phyloP scores from a whole-genome alignment of 2,113 vertebrate genomes.

The Eclectus roratus region DNA sequence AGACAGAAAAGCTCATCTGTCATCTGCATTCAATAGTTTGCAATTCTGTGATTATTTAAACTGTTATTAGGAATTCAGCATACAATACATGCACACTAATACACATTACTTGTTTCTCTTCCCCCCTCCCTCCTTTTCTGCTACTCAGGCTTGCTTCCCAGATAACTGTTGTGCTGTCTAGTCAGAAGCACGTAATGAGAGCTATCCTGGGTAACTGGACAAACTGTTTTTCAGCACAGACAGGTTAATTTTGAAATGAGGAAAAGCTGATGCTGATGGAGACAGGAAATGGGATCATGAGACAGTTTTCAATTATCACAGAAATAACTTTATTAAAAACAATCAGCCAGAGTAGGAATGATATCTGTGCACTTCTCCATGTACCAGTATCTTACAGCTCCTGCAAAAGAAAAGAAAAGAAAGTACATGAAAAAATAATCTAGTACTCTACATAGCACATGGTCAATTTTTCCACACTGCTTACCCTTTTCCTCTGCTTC shows the following conservation, averaged over 20 bases:
- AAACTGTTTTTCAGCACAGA: not conserved
- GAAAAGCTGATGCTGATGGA: not conserved
- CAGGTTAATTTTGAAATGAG: not conserved
- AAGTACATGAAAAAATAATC: not conserved
- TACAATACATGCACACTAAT: not conserved
- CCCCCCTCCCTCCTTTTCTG: not conserved
- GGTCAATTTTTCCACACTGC: not conserved
- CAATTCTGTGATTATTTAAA: not conserved
- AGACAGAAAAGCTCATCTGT: not conserved
- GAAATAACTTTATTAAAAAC: constrained; percentile 23
- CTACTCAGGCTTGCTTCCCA: not conserved
- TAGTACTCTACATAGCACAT: rapidly evolving
- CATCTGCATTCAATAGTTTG: not conserved
- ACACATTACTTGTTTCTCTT: not conserved
- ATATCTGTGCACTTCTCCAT: not conserved
- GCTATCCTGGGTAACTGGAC: not conserved
- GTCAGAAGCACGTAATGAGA: not conserved
- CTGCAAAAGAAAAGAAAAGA: constrained; percentile 53
- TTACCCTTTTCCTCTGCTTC: constrained; percentile 43
- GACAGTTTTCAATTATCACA: not conserved
- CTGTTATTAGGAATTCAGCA: not conserved
- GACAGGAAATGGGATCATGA: not conserved
- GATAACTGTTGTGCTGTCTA: not conserved
- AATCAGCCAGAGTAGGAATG: not conserved
- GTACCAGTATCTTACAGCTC: not conserved